These are phyloP conservation scores for Leptopterna dolabrata DNA, from an alignment of 2,888 invertebrate genomes.

Conservation along the genomic window DNA sequence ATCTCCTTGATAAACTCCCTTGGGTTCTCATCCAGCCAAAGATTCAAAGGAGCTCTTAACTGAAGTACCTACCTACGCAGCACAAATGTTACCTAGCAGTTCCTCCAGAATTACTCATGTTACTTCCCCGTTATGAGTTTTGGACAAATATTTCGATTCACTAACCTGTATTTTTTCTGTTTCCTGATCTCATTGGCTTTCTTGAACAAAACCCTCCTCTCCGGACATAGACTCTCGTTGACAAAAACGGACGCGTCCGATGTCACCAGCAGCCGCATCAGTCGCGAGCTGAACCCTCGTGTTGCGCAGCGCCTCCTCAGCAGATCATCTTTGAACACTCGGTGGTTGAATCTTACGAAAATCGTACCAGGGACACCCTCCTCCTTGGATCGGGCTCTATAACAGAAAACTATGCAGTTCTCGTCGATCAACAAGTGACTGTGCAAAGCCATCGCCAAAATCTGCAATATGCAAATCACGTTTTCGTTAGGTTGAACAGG, in stretches of 20 bases:
- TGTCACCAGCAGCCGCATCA: slow-evolving; percentile 8
- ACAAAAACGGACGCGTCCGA: slow-evolving; percentile 37
- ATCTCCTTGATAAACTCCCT: no score
- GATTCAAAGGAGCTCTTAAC: no score
- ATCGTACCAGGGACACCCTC: slow-evolving; percentile 9
- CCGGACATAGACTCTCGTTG: slow-evolving; percentile 42
- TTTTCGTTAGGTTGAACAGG: slow-evolving; percentile 39
- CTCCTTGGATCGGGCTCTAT: slow-evolving; percentile 13
- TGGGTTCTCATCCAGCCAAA: no score
- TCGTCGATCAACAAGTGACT: slow-evolving; percentile 18
- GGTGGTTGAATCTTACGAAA: slow-evolving; percentile 28
- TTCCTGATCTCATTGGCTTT: slow-evolving; percentile 33
- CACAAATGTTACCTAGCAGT: no score
- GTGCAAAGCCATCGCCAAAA: slow-evolving; percentile 13
- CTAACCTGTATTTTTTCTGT: slow-evolving; percentile 15
- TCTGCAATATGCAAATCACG: slow-evolving; percentile 7
- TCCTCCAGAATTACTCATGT: no score
- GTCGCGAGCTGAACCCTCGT: slow-evolving; percentile 19
- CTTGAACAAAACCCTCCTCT: slow-evolving; percentile 24
- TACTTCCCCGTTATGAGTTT: no score
- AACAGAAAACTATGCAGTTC: slow-evolving; percentile 37
- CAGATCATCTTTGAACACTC: slow-evolving; percentile 32
- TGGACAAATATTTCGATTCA: not conserved
- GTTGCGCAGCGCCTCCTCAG: slow-evolving; percentile 12
- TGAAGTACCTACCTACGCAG: no score